Conservation (phyloP, 64 coral and sea anemone species). For the Acropora yongei region DNA sequence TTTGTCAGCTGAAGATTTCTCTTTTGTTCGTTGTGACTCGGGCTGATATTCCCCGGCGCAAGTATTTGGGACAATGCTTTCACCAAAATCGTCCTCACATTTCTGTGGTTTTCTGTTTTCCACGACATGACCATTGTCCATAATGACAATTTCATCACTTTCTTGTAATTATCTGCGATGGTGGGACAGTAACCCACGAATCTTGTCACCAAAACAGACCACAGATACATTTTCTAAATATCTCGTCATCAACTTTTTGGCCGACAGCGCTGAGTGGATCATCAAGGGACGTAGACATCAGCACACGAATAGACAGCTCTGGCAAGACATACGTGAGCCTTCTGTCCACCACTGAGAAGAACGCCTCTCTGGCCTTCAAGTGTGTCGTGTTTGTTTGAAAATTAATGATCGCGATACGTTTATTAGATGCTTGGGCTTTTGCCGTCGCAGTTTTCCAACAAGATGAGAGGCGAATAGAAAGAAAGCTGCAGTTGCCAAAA, state of each 20-base stretch:
- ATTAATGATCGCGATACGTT: too few relatives aligned
- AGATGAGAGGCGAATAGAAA: too few relatives aligned
- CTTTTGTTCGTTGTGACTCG: background rate
- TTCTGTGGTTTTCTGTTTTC: background rate
- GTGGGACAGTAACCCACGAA: conserved; percentile 16
- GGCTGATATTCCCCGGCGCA: background rate
- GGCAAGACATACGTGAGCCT: conserved; percentile 45
- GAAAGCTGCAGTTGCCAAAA: too few relatives aligned
- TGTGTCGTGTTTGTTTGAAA: conserved; percentile 30
- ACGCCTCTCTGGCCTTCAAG: conserved; percentile 51
- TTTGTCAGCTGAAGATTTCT: background rate
- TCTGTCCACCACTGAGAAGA: conserved; percentile 55
- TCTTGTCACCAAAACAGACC: background rate
- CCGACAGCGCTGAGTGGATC: conserved; percentile 48
- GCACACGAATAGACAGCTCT: conserved; percentile 50
- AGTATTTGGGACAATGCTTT: background rate
- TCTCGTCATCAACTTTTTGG: conserved; percentile 20
- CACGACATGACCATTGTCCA: conserved; percentile 1
- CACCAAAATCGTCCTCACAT: background rate
- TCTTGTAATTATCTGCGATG: conserved; percentile 7
- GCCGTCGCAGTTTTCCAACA: too few relatives aligned
- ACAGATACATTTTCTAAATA: conserved; percentile 30
- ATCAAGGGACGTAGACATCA: conserved; percentile 51
- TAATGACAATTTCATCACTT: conserved; percentile 39
- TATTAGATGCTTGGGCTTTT: too few relatives aligned